Evolutionary conservation across 2,888 invertebrate genomes (phyloP).

Genomic region (Glaucopsyche alexis): DNA sequence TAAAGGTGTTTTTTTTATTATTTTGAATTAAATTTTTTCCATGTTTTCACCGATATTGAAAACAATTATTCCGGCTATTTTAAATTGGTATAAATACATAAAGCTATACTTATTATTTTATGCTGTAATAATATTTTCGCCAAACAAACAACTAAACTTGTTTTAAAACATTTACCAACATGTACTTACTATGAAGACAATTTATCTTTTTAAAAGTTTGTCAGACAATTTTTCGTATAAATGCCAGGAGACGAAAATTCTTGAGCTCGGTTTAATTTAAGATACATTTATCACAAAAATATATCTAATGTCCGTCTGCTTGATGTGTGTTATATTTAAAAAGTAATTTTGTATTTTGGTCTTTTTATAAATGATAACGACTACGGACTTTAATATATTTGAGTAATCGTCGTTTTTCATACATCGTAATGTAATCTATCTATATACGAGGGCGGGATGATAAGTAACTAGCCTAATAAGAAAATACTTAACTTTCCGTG

Average conservation of each 20-base stretch:
- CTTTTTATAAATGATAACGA: too few species aligned
- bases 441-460: too few species aligned
- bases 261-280: slow-evolving; percentile 12
- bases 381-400: too few species aligned
- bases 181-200: neutral
- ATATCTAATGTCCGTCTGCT: neutral
- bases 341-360: neutral
- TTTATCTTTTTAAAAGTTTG: slow-evolving; percentile 17
- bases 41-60: neutral
- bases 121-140: neutral
- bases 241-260: slow-evolving; percentile 15
- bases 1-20: too few species aligned
- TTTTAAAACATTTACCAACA: too few species aligned
- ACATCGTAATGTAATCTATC: too few species aligned
- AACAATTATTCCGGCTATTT: neutral
- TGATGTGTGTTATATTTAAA: neutral
- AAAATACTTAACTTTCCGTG: too few species aligned
- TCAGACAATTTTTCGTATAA: slow-evolving; percentile 13
- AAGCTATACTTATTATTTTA: neutral
- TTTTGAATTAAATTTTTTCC: neutral
- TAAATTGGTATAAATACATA: too few species aligned
- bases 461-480: too few species aligned
- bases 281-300: neutral
- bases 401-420: too few species aligned
- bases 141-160: neutral